phyloP scores from a whole-genome alignment of 1,140 invertebrate species.

The Cecropterus lyciades region DNA sequence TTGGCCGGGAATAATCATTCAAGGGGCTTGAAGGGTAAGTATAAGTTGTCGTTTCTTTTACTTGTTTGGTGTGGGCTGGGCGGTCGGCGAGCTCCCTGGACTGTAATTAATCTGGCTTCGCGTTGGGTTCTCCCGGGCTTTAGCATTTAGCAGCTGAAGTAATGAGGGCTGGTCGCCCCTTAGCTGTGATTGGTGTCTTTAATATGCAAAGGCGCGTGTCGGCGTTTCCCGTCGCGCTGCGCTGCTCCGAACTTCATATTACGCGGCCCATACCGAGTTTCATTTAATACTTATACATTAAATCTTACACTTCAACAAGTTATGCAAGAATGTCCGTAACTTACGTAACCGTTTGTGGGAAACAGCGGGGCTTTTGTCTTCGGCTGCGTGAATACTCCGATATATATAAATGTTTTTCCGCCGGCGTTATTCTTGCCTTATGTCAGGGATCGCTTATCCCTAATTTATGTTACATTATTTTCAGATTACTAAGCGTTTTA shows the following conservation, averaged over 20 bases:
- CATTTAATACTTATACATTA: slow-evolving; percentile 2
- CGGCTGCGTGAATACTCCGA: slow-evolving; percentile 2
- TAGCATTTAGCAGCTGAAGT: slow-evolving; percentile 48
- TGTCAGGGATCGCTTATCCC: slow-evolving; percentile 19
- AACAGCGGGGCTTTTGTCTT: slow-evolving; percentile 15
- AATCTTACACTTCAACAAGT: slow-evolving; percentile 5
- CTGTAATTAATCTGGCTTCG: slow-evolving; percentile 53
- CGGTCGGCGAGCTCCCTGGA: slow-evolving; percentile 15
- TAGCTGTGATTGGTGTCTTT: slow-evolving; percentile 55
- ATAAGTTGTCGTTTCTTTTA: slow-evolving; percentile 32
- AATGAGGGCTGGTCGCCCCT: slow-evolving; percentile 43
- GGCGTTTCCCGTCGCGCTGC: slow-evolving; percentile 8
- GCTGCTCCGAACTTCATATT: slow-evolving; percentile 1
- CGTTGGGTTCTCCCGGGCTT: slow-evolving; percentile 32
- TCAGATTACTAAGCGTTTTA: slow-evolving; percentile 13
- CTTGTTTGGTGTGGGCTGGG: slow-evolving; percentile 11
- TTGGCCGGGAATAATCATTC: slow-evolving; percentile 14
- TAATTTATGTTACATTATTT: slow-evolving; percentile 31
- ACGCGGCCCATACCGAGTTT: background rate
- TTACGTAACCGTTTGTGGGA: slow-evolving; percentile 2
- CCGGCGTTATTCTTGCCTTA: slow-evolving; percentile 12
- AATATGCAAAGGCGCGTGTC: slow-evolving; percentile 50
- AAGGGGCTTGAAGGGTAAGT: background rate
- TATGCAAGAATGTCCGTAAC: background rate
- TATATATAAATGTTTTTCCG: slow-evolving; percentile 25